These are phyloP conservation scores for Cosmia pyralina DNA, from an alignment of 2,888 invertebrate genomes.

Conservation along the genomic window DNA sequence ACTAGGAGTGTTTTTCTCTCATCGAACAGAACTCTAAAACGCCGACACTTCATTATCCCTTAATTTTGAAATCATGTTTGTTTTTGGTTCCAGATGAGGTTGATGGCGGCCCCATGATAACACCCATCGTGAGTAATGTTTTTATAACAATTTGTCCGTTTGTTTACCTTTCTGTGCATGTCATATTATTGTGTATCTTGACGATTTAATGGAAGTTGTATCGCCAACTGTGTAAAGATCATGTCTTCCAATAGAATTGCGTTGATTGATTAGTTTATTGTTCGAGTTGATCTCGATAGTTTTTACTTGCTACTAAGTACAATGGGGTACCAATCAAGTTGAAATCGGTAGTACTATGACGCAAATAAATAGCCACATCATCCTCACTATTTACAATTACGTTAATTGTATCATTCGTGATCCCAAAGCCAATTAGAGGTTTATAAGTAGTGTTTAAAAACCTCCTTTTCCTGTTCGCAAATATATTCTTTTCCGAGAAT, in stretches of 20 bases:
- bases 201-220: conserved; percentile 8
- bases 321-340: conserved; percentile 11
- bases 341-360: conserved; percentile 3
- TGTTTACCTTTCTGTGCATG: conserved; percentile 20
- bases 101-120: conserved; percentile 44
- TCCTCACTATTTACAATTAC: conserved; percentile 14
- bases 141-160: conserved; percentile 29
- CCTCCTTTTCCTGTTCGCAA: conserved; percentile 61
- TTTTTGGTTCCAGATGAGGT: conserved; percentile 66
- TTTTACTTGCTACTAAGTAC: conserved; percentile 29
- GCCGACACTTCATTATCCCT: conserved; percentile 46
- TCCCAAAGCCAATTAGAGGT: conserved; percentile 18
- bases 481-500: conserved; percentile 59
- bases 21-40: conserved; percentile 39
- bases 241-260: not conserved
- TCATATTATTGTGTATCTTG: not conserved
- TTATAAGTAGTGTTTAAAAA: conserved; percentile 19
- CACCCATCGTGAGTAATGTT: conserved; percentile 58
- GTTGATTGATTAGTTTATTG: conserved; percentile 21
- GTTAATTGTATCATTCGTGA: conserved; percentile 36
- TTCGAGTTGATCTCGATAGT: not conserved
- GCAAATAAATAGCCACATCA: conserved; percentile 18
- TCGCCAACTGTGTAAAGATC: not conserved
- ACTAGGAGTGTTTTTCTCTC: too few relatives aligned
- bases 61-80: conserved; percentile 60